Evolutionary conservation across 1,140 invertebrate genomes (phyloP).

Genomic region (Archivesica marissinica): DNA sequence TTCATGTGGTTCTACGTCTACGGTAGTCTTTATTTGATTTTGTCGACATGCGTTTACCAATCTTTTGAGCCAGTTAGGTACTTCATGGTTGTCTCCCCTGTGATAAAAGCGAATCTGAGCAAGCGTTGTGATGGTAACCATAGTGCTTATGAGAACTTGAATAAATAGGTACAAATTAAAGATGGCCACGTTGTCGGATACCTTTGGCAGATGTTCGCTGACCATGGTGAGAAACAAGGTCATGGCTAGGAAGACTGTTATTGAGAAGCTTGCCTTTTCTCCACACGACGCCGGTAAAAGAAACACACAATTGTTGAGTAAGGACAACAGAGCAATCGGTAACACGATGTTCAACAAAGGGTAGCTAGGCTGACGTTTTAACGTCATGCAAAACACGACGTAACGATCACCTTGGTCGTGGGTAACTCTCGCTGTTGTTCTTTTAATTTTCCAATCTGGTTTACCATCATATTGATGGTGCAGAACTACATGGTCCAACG

Average conservation of each 20-base stretch:
- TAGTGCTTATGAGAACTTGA: conserved; percentile 43
- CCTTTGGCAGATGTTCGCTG: conserved; percentile 53
- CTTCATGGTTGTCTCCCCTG: not conserved
- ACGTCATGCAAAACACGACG: conserved; percentile 35
- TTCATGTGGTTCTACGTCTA: not conserved
- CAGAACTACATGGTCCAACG: not conserved
- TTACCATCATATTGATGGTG: conserved; percentile 6
- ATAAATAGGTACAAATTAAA: conserved; percentile 52
- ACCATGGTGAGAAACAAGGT: conserved; percentile 65
- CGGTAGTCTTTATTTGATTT: not conserved
- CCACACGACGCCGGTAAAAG: conserved; percentile 60
- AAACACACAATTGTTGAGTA: conserved; percentile 62
- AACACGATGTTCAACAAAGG: conserved; percentile 62
- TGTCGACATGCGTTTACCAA: not conserved
- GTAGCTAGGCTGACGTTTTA: conserved; percentile 47
- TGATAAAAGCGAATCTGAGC: conserved; percentile 54
- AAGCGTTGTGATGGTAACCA: conserved; percentile 32
- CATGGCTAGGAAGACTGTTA: conserved; percentile 65
- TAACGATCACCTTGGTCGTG: not conserved
- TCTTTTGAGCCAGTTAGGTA: conserved; percentile 5
- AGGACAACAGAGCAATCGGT: conserved; percentile 56
- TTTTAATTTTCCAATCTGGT: conserved; percentile 44
- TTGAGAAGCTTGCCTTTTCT: conserved; percentile 62
- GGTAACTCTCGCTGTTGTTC: not conserved
- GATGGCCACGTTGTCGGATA: conserved; percentile 49